Evolutionary conservation across 2,888 invertebrate species (phyloP).

Genomic region (Smittia aterrima): DNA sequence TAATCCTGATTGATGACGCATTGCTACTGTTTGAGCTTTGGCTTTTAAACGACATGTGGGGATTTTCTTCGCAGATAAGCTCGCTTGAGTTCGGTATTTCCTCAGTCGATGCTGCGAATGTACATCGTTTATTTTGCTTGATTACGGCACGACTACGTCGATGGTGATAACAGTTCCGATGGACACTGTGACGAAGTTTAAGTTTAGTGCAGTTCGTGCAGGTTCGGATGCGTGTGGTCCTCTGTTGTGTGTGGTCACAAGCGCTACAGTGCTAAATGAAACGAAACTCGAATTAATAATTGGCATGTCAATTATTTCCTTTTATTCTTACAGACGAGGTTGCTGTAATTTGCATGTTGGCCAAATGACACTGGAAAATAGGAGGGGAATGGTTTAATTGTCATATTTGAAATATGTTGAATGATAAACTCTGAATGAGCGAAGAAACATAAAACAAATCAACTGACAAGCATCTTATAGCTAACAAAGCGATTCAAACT

Average conservation of each 20-base stretch:
- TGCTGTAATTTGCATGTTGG: slow-evolving; percentile 53
- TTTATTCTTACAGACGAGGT: slow-evolving; percentile 52
- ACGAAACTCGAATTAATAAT: neutral
- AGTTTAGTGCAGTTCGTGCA: slow-evolving; percentile 43
- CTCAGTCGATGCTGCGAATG: slow-evolving; percentile 49
- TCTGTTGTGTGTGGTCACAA: slow-evolving; percentile 32
- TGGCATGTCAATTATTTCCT: neutral
- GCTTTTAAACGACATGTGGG: slow-evolving; percentile 44
- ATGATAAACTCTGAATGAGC: no score
- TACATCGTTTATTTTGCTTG: slow-evolving; percentile 48
- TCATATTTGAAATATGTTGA: neutral
- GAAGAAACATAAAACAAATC: no score
- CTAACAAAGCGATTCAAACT: neutral
- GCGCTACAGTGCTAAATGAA: slow-evolving; percentile 31
- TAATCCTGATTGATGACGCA: slow-evolving; percentile 44
- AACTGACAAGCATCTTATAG: neutral
- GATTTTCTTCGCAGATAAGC: slow-evolving; percentile 27
- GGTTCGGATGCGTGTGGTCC: slow-evolving; percentile 7
- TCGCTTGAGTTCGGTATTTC: slow-evolving; percentile 36
- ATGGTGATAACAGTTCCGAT: slow-evolving; percentile 33
- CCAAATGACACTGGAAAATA: slow-evolving; percentile 52
- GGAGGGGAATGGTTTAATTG: neutral
- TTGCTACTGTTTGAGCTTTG: slow-evolving; percentile 45
- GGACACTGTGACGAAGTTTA: slow-evolving; percentile 37
- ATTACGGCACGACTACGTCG: slow-evolving; percentile 35